phyloP scores from a whole-genome alignment of 2,113 vertebrate genomes.

The Bujurquina vittata region DNA sequence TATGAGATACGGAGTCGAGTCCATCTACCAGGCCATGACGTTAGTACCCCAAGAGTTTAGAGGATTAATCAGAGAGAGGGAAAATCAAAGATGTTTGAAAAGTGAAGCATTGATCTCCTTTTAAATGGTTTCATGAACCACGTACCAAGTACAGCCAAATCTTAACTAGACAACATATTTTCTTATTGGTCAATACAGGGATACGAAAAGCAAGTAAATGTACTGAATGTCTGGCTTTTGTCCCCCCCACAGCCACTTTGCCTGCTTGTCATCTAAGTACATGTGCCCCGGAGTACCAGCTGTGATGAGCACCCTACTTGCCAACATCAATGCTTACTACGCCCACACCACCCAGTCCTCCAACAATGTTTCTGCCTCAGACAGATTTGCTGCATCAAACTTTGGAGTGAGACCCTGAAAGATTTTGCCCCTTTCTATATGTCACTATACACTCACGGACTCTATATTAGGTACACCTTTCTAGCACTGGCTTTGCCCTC shows the following conservation, averaged over 20 bases:
- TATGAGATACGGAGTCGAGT: slow-evolving; percentile 98
- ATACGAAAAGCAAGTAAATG: background rate
- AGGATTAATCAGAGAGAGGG: background rate
- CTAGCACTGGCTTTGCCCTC: background rate
- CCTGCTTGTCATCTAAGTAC: slow-evolving; percentile 98
- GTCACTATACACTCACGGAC: background rate
- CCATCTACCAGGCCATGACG: slow-evolving; percentile 99
- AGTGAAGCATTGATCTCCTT: background rate
- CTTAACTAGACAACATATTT: background rate
- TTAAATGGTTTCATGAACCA: background rate
- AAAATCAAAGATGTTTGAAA: background rate
- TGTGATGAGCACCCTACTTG: slow-evolving; percentile 97
- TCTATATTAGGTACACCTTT: background rate
- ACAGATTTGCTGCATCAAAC: slow-evolving; percentile 97
- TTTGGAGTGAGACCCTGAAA: slow-evolving; percentile 89
- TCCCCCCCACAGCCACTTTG: slow-evolving; percentile 87
- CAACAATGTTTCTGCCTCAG: slow-evolving; percentile 95
- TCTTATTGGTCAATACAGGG: background rate
- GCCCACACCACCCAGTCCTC: slow-evolving; percentile 95
- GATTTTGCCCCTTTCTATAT: slow-evolving; percentile 1
- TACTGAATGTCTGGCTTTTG: slow-evolving; percentile 2
- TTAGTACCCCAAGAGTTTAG: slow-evolving; percentile 73
- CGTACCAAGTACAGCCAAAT: background rate
- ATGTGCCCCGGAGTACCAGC: slow-evolving; percentile 98
- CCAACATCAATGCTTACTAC: slow-evolving; percentile 98